Base-by-base conservation (phyloP, 2,888 invertebrate genomes). In the Dendrolimus houi region DNA sequence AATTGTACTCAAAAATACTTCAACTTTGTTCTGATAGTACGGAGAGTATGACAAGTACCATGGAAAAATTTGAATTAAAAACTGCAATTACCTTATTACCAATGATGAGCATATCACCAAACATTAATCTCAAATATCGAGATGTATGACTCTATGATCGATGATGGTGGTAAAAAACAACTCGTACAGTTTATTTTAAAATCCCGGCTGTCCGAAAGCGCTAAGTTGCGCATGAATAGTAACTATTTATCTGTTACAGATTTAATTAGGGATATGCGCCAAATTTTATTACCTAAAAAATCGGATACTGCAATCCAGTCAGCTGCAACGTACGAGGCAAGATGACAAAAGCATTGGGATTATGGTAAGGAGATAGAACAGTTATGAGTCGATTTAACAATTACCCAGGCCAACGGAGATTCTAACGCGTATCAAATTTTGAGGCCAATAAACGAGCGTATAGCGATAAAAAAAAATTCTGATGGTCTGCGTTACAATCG, bases 371-470 rank as follows among this genome's bases (percentile, higher is more conserved):
- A 54, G 13, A 54, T 54, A 29, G 54, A 57, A 57, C 12, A 62
- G 17, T 54, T 66, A 12, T 64, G 62, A 60, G 61, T 62, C 1
- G 62, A 67, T 47, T 54, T 65, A 41, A 67, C 66, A 13, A 64
- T 67, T 55, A 59, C 65, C 10, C 64, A 66, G 53, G 61, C 64
- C 29, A 56, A 63, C 53, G 59, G 61, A 2, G 53, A 63, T 52
- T 17, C 53, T 12, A 57, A 57, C 9, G 55, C 53, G 8, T 62
- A 55, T 58, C 55, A 60, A 54, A 53, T 62, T n/a, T 54, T 66
- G 14, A 54, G 55, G 7, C 62, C 66, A 9, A 56, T 64, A 42
- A 64, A 66, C 54, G 66, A 66, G 52, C 59, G 59, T 56, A 55
- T 56, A 1, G 63, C 66, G 12, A 61, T 64, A 9, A 61, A 61